phyloP scores from a whole-genome alignment of 2,113 vertebrate genomes.

The Scalopus aquaticus region DNA sequence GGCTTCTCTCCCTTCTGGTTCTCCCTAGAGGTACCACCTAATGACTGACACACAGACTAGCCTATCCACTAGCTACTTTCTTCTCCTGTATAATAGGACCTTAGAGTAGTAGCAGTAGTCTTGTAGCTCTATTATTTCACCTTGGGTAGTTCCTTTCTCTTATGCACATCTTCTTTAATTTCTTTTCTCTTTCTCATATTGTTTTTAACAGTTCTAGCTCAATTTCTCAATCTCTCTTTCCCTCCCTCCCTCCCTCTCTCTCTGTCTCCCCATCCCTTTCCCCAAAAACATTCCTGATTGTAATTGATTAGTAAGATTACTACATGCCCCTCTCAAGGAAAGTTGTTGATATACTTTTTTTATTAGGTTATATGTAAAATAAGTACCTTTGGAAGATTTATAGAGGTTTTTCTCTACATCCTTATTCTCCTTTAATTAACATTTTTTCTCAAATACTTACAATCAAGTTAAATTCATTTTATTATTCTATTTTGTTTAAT shows the following conservation, averaged over 20 bases:
- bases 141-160: not conserved
- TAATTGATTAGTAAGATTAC: not conserved
- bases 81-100: not conserved
- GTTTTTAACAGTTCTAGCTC: not conserved
- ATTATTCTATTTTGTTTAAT: not conserved
- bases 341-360: not conserved
- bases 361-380: not conserved
- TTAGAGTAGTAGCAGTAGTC: not conserved
- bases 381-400: not conserved
- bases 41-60: not conserved
- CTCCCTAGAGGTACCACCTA: not conserved
- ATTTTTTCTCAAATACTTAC: not conserved
- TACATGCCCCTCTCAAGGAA: not conserved
- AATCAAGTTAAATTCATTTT: not conserved
- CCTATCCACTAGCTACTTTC: fast-evolving
- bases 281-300: not conserved
- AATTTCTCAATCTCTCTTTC: not conserved
- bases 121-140: not conserved
- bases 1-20: not conserved
- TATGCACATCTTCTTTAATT: not conserved
- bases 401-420: not conserved
- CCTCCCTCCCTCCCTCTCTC: not conserved
- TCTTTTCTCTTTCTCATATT: not conserved
- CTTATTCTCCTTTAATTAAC: constrained; percentile 11
- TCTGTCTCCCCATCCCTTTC: not conserved